These are phyloP conservation scores for Pseudomyrmex gracilis DNA, from an alignment of 1,140 invertebrate genomes.

Conservation along the genomic window DNA sequence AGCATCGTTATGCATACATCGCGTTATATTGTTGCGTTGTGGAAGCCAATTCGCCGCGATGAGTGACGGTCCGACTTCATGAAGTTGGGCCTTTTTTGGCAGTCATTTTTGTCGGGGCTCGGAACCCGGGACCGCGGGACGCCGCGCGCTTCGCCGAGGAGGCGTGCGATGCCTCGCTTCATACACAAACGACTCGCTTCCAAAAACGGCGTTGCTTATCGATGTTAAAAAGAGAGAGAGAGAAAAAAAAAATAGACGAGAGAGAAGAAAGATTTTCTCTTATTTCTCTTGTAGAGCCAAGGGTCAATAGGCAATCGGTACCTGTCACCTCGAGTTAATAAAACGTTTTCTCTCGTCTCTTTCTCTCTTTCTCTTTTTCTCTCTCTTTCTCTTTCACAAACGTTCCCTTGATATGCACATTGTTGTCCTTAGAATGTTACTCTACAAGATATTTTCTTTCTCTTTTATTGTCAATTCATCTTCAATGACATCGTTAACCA, in stretches of 20 bases:
- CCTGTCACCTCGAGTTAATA: conserved; percentile 17
- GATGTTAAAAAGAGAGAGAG: not conserved
- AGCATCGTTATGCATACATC: conserved; percentile 66
- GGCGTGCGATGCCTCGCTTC: conserved; percentile 35
- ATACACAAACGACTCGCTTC: conserved; percentile 35
- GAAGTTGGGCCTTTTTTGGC: conserved; percentile 64
- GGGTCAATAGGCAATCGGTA: conserved; percentile 3
- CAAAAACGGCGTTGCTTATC: conserved; percentile 53
- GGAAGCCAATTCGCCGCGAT: conserved; percentile 59
- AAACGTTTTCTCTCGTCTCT: conserved; percentile 24
- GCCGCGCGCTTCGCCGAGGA: conserved; percentile 18
- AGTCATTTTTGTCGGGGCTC: conserved; percentile 54
- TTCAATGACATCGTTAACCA: no score
- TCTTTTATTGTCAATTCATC: no score
- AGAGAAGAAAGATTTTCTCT: not conserved
- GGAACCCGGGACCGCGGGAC: conserved; percentile 20
- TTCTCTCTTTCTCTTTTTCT: not conserved
- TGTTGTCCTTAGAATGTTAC: no score
- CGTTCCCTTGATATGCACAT: not conserved
- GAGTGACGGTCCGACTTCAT: conserved; percentile 66
- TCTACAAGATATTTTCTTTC: no score
- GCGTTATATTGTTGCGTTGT: conserved; percentile 62
- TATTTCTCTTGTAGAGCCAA: conserved; percentile 4
- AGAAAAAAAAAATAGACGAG: not conserved
- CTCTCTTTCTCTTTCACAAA: not conserved